Conservation (phyloP, 2,797 vertebrate species). For the Botia almorhae region DNA sequence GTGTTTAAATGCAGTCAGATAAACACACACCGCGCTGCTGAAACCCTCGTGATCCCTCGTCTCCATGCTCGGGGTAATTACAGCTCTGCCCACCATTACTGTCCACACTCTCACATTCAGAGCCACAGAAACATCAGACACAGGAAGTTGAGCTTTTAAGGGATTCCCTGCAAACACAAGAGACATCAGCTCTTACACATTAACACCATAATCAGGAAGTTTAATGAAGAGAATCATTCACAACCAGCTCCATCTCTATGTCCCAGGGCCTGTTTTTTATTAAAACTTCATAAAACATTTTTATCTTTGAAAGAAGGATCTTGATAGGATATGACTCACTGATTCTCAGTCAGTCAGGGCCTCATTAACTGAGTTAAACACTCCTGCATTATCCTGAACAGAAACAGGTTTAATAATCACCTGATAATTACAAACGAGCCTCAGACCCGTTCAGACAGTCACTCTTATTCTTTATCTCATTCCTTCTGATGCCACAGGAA, state of each 20-base stretch:
- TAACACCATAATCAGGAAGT: neutral
- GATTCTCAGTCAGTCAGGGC: slow-evolving; percentile 15
- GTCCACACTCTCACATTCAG: slow-evolving; percentile 40
- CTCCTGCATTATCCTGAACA: slow-evolving; percentile 1
- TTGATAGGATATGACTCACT: slow-evolving; percentile 15
- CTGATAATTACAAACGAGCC: slow-evolving; percentile 10
- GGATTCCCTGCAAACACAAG: slow-evolving; percentile 1
- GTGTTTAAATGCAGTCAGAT: neutral
- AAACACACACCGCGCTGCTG: slow-evolving; percentile 9
- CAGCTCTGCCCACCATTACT: slow-evolving; percentile 48
- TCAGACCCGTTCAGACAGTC: slow-evolving; percentile 14
- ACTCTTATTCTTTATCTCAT: neutral
- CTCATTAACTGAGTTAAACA: slow-evolving; percentile 37
- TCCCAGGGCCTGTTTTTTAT: neutral
- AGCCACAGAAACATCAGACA: slow-evolving; percentile 18
- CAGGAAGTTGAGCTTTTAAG: neutral
- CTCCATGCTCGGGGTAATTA: slow-evolving; percentile 62
- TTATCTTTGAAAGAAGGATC: neutral
- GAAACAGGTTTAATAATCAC: slow-evolving; percentile 36
- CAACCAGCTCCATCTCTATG: neutral
- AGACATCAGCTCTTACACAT: neutral
- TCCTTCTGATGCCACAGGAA: neutral
- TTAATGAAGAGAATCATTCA: neutral
- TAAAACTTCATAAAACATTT: too few species aligned
- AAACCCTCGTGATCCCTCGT: slow-evolving; percentile 47